Percentiles rank a stretch among this genome's conserved stretches.
Evolutionary conservation across 2,888 invertebrate genomes (phyloP).

Genomic region (Onchidella celtica): DNA sequence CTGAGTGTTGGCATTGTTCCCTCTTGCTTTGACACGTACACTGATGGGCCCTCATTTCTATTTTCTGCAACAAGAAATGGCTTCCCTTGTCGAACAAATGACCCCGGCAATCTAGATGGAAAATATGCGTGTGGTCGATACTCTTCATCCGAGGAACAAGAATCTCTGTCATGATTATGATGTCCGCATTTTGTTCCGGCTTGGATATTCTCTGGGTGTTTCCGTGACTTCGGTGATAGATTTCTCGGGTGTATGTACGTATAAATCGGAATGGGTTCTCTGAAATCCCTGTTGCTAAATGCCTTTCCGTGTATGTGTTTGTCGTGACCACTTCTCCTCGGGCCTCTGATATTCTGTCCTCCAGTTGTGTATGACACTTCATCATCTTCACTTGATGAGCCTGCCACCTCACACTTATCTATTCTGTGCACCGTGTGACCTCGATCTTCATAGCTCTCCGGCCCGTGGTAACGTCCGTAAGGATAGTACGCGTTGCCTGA

Average conservation of each 20-base stretch:
- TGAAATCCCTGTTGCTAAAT: constrained; percentile 2
- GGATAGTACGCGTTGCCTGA: background rate
- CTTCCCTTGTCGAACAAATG: background rate
- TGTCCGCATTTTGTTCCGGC: background rate
- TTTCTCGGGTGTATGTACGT: background rate
- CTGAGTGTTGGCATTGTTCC: no score
- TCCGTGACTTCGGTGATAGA: background rate
- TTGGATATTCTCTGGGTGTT: no score
- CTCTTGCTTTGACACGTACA: background rate
- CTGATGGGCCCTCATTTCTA: background rate
- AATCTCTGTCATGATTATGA: background rate
- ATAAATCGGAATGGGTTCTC: constrained; percentile 5
- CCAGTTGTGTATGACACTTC: background rate
- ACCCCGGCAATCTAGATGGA: background rate
- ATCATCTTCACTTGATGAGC: background rate
- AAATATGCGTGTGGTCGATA: background rate
- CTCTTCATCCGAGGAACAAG: background rate
- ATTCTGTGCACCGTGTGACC: background rate
- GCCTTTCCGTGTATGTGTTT: background rate
- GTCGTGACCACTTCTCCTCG: no score
- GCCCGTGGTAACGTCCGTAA: constrained; percentile 1
- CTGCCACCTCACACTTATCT: background rate
- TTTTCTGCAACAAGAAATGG: background rate
- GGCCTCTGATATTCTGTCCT: background rate
- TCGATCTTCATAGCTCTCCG: no score